Conservation (phyloP, 2,113 vertebrate genomes). For the Isichthys henryi region DNA sequence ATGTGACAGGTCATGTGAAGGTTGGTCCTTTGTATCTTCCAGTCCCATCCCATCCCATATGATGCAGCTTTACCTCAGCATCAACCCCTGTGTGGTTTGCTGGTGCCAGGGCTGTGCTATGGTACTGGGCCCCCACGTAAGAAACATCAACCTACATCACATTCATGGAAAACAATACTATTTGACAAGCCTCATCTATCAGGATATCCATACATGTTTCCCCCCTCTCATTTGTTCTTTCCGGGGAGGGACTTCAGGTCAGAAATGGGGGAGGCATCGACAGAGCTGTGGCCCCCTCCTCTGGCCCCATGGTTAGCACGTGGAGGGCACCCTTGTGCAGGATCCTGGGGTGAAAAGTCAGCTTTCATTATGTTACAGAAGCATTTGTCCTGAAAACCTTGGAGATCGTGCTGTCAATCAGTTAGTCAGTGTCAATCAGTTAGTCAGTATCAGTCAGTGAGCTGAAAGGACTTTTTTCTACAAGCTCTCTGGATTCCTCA, state of each 20-base stretch:
- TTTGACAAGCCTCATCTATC: constrained; percentile 37
- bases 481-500: background rate
- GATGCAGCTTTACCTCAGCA: background rate
- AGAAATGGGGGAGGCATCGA: background rate
- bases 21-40: background rate
- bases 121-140: constrained; percentile 3
- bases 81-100: background rate
- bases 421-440: no score
- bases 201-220: constrained; percentile 16
- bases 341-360: background rate
- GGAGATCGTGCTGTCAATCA: background rate
- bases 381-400: background rate
- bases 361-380: background rate
- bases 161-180: constrained; percentile 31
- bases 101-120: background rate
- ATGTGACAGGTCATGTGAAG: background rate
- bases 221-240: background rate
- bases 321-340: background rate
- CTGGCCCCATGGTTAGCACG: background rate
- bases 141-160: constrained; percentile 24
- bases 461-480: background rate
- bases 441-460: background rate
- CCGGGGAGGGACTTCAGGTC: background rate
- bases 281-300: background rate
- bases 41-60: background rate